These are phyloP conservation scores for Lasaia peninsularis DNA, from an alignment of 1,140 invertebrate species.

Conservation along the genomic window DNA sequence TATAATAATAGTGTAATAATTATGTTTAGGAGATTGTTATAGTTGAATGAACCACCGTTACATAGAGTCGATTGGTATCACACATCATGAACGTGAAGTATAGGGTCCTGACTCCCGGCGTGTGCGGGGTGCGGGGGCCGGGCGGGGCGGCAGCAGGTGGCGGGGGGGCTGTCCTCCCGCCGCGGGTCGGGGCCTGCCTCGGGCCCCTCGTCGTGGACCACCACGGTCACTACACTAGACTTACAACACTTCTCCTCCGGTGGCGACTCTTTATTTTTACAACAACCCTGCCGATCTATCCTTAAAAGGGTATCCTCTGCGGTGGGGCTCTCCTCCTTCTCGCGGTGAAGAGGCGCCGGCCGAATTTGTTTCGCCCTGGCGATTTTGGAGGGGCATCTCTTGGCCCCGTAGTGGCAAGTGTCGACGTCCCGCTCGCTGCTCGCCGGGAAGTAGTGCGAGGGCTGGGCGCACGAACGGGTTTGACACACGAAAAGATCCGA, in stretches of 20 bases:
- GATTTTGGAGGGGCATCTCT: conserved; percentile 55
- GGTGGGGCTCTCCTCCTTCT: conserved; percentile 46
- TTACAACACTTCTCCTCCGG: conserved; percentile 43
- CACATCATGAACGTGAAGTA: no score
- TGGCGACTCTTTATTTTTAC: conserved; percentile 44
- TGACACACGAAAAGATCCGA: conserved; percentile 57
- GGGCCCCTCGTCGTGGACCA: conserved; percentile 34
- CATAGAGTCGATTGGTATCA: no score
- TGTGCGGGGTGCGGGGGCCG: no score
- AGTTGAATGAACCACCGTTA: no score
- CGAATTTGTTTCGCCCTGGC: conserved; percentile 44
- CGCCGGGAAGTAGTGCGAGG: conserved; percentile 59
- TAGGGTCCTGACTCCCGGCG: no score
- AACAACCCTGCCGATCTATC: conserved; percentile 43
- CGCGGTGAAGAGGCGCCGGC: conserved; percentile 32
- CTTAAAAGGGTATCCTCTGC: conserved; percentile 55
- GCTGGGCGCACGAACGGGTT: conserved; percentile 61
- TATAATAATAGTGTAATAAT: no score
- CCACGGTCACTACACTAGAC: conserved; percentile 34
- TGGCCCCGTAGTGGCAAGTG: conserved; percentile 54
- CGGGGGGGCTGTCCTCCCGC: conserved; percentile 54
- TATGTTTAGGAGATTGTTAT: no score
- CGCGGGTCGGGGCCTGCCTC: conserved; percentile 19
- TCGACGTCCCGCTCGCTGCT: conserved; percentile 33
- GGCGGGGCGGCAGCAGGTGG: conserved; percentile 60